These are phyloP conservation scores for Aythya baeri DNA, from an alignment of 2,113 vertebrate genomes.

Conservation along the genomic window DNA sequence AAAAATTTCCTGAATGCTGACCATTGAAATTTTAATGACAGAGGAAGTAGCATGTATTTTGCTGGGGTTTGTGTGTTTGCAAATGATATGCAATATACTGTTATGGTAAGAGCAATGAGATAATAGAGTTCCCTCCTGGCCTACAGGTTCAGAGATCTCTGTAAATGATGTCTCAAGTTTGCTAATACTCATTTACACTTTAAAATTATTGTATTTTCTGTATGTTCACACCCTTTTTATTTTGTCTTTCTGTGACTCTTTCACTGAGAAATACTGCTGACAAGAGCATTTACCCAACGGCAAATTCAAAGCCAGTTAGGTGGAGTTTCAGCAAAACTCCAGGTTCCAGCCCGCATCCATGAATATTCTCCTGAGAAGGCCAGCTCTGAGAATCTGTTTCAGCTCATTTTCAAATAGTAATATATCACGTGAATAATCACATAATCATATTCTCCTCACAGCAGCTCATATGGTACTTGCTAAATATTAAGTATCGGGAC, in stretches of 20 bases:
- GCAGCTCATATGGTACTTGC: background rate
- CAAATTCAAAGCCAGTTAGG: background rate
- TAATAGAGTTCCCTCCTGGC: background rate
- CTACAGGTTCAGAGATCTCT: background rate
- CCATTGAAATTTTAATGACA: background rate
- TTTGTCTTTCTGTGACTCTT: background rate
- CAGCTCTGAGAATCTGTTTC: background rate
- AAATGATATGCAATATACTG: background rate
- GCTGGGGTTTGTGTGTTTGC: background rate
- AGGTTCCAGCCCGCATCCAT: background rate
- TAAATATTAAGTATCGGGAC: background rate
- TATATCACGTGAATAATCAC: background rate
- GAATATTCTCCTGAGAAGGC: background rate
- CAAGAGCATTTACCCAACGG: accelerated
- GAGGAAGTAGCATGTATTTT: background rate
- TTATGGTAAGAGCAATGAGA: background rate
- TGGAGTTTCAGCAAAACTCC: background rate
- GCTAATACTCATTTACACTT: background rate
- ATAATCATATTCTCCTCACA: background rate
- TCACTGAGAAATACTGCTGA: background rate
- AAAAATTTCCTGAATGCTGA: background rate
- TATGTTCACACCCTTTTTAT: background rate
- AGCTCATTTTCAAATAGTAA: background rate
- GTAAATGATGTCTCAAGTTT: background rate
- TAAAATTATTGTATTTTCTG: background rate